Base-by-base conservation (phyloP, 23 tunicate genomes). In the Trididemnum miniatum region DNA sequence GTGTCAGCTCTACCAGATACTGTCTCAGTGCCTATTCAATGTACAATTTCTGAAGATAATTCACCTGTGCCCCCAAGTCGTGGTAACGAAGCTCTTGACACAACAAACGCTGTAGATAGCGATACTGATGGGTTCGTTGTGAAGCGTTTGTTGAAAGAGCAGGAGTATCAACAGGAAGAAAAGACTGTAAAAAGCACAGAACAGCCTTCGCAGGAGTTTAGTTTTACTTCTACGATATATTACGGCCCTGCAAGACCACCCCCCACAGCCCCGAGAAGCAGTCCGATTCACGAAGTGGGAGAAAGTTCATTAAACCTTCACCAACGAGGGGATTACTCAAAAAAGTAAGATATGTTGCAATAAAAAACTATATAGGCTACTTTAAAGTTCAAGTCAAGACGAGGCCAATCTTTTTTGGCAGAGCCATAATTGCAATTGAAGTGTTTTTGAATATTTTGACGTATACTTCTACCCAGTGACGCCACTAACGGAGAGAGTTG, bases 231-330 rank as follows among this genome's bases (percentile, higher is more conserved):
- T 2, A 67, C 25, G 52, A 20, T 18, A 1, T 32, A 52, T 12
- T 28, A 24, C 39, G 3, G 36, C 31, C n/a, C 54, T 22, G 44
- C 27, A 4, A 26, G 36, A 24, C 85, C 77, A 15, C 85, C 85
- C 26, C 78, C 85, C 24, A 69, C 85, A 25, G 85, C 85, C 5
- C 78, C 85, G 33, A 27, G 85, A 31, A 65, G 78, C 65, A 82
- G 65, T 26, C 85, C 85, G 18, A 35, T 80, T 54, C 5, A 29
- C 2, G 33, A 24, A n/a, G 34, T 15, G 82, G 69, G 28, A 62
- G 28, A 62, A 4, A 62, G 28, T 23, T 15, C 27, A 62, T 20
- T 23, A 5, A 23, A 4, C 28, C 25, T 40, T 40, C 26, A 31
- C 22, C 67, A 77, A 18, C 35, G 40, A 77, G 38, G 9, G 4